Conservation (phyloP, 2,797 vertebrate species). For the Micrastur ruficollis region DNA sequence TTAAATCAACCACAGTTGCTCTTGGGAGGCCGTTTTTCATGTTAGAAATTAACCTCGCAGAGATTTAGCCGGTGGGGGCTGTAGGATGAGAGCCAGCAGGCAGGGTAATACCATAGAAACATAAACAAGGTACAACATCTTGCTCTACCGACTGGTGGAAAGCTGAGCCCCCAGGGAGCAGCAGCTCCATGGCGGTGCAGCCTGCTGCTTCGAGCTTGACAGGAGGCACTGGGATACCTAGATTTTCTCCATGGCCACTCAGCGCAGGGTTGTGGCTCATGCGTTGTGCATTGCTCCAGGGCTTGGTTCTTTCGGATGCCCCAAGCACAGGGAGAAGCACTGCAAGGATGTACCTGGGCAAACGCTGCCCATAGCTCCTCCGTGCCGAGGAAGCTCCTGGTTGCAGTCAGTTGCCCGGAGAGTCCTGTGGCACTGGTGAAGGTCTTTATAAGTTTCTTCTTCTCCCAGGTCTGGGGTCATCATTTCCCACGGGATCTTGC, state of each 20-base stretch:
- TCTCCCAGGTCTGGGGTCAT: background rate
- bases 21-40: constrained; percentile 37
- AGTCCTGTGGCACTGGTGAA: background rate
- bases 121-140: constrained; percentile 55
- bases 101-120: constrained; percentile 53
- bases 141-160: background rate
- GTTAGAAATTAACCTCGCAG: constrained; percentile 21
- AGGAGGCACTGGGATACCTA: background rate
- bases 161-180: background rate
- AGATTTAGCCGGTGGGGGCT: background rate
- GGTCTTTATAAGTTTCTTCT: background rate
- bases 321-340: background rate
- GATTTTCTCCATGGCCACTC: background rate
- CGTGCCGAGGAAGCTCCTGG: background rate
- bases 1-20: background rate
- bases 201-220: background rate
- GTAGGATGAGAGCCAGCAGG: constrained; percentile 23
- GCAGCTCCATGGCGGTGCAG: background rate
- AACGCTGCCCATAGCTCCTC: rapidly evolving
- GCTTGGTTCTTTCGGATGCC: background rate
- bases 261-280: rapidly evolving
- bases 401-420: rapidly evolving
- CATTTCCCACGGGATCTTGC: rapidly evolving
- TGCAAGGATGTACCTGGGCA: background rate
- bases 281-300: rapidly evolving